Conservation (phyloP, 2,888 invertebrate species). For the Theristus sp. region DNA sequence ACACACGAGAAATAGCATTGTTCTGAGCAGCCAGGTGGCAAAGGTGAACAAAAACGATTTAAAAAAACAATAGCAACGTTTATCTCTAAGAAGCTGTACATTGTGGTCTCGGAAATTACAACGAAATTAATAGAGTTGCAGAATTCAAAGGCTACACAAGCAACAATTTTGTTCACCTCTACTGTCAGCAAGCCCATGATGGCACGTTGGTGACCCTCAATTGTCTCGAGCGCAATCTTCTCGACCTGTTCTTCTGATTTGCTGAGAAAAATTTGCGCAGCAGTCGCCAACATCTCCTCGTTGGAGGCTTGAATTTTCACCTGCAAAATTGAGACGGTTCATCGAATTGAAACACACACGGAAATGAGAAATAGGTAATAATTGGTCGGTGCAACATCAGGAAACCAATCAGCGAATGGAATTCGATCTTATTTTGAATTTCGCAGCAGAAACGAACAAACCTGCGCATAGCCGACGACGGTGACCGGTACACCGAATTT, state of each 20-base stretch:
- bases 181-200: constrained; percentile 94
- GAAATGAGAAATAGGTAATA: no score
- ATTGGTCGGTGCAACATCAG: no score
- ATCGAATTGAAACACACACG: background rate
- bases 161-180: background rate
- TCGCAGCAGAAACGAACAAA: constrained; percentile 30
- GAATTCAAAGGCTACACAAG: no score
- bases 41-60: no score
- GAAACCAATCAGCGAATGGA: no score
- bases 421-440: no score
- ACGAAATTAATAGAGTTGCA: no score
- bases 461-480: constrained; percentile 91
- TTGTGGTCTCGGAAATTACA: no score
- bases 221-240: constrained; percentile 69
- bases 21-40: no score
- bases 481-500: constrained; percentile 90
- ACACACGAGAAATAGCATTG: no score
- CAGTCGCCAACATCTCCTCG: background rate
- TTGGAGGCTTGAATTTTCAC: background rate
- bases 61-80: no score
- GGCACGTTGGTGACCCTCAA: constrained; percentile 80
- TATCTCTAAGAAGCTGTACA: no score
- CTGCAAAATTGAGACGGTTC: background rate
- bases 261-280: background rate
- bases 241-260: constrained; percentile 58